These are phyloP conservation scores for Leptoteleia sp. DNA, from an alignment of 1,140 invertebrate genomes.

Conservation along the genomic window DNA sequence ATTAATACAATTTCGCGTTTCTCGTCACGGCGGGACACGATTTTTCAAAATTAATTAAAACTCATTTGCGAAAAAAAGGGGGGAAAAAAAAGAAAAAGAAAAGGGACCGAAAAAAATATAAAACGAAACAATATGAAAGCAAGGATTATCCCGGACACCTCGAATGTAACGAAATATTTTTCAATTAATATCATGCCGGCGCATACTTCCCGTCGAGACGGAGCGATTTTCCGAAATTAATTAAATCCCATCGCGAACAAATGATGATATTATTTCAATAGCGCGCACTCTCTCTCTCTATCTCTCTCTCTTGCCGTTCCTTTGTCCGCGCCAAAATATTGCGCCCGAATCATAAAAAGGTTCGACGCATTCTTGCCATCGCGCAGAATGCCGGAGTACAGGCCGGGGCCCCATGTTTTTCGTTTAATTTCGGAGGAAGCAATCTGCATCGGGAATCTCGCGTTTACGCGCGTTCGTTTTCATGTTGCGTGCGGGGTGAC, in stretches of 20 bases:
- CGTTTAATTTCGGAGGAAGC: conserved; percentile 60
- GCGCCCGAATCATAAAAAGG: conserved; percentile 46
- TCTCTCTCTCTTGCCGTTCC: conserved; percentile 7
- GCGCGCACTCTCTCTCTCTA: neutral
- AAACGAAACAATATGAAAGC: conserved; percentile 1
- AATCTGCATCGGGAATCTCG: conserved; percentile 55
- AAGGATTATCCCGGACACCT: too few relatives aligned
- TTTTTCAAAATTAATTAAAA: too few relatives aligned
- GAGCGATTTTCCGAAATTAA: conserved; percentile 32
- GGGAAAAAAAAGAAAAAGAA: too few relatives aligned
- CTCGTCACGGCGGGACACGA: too few relatives aligned
- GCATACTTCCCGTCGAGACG: neutral
- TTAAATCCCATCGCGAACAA: conserved; percentile 41
- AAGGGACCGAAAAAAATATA: too few relatives aligned
- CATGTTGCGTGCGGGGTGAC: conserved; percentile 41
- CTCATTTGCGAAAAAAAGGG: too few relatives aligned
- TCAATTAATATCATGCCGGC: conserved; percentile 15
- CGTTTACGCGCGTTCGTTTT: conserved; percentile 37
- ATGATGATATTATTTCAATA: conserved; percentile 40
- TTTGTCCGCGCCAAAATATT: conserved; percentile 41
- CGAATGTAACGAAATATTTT: conserved; percentile 27
- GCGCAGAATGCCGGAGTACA: conserved; percentile 31
- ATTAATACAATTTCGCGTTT: too few relatives aligned
- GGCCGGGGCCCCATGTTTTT: conserved; percentile 43
- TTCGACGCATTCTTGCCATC: conserved; percentile 51